Conservation (phyloP, 2,797 vertebrate genomes). For the Rhodeus uyekii region DNA sequence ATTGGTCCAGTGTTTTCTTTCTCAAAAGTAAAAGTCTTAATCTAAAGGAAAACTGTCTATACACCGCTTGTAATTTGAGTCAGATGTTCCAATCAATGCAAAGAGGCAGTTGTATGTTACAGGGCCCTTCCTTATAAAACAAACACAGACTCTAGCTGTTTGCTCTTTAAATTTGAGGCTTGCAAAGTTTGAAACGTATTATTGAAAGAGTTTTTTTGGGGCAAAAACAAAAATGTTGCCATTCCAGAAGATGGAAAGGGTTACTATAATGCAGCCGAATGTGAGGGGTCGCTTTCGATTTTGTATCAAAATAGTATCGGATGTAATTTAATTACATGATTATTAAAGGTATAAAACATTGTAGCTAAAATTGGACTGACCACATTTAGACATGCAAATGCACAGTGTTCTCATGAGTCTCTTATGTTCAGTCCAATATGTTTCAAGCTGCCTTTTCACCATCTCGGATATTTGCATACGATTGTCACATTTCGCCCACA, state of each 20-base stretch:
- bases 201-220: background rate
- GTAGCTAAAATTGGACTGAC: background rate
- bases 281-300: background rate
- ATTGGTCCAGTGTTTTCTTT: background rate
- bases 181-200: background rate
- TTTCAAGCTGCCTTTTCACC: background rate
- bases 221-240: background rate
- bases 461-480: background rate
- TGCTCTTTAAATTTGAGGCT: background rate
- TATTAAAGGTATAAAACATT: background rate
- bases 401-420: too few species aligned
- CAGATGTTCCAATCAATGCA: background rate
- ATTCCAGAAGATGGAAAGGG: background rate
- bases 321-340: background rate
- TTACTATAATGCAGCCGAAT: background rate
- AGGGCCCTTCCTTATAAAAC: slow-evolving; percentile 36
- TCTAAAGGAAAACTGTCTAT: background rate
- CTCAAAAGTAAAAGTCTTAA: background rate
- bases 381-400: too few species aligned
- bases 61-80: slow-evolving; percentile 29
- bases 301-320: background rate
- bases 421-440: too few species aligned
- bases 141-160: slow-evolving; percentile 13
- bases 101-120: slow-evolving; percentile 18
- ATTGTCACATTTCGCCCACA: background rate